Base-by-base conservation (phyloP, 2,113 vertebrate species). In the Thalassoma bifasciatum region DNA sequence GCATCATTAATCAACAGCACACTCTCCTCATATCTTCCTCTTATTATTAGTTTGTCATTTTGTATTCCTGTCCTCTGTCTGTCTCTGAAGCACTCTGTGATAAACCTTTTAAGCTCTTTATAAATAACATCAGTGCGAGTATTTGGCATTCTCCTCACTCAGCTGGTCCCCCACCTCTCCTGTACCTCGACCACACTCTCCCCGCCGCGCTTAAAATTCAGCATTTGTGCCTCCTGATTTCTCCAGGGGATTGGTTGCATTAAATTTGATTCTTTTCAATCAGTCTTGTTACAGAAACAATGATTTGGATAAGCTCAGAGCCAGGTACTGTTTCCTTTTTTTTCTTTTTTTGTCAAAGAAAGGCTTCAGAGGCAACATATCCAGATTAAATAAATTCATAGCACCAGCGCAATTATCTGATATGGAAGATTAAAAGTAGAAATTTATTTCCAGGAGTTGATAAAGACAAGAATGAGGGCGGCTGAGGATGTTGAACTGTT, bases 331-430 rank as follows among this genome's bases (percentile, higher is more conserved):
- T 30, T 30, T 30, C 30, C 30, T 30, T 30, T 30, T 61, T 70
- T 71, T 53, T n/a, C 14, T 19, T 34, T 37, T 9, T 36, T 21
- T n/a, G 17, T 21, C 1, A 40, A 47, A 65, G 65, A 58, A 0
- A n/a, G 16, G n/a, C 57, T 12, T 58, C 72, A 4, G 26, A 81
- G 72, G 72, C 79, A 49, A 68, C 64, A 10, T 59, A 54, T 53
- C 23, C 54, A 73, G 79, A 85, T 84, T 65, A 61, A 81, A 81
- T 79, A 67, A 65, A 81, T 84, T 73, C 69, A 46, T 37, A 23
- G 78, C 17, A 70, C 81, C 54, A 37, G 67, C 1, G 77, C 83
- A 88, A 83, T 91, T 86, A 86, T 87, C 81, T 85, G 85, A 90
- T 87, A 75, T 3, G 51, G 53, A 37, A 84, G 82, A 82, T 85